Evolutionary conservation across 2,797 vertebrate genomes (phyloP).

Genomic region (Muraenolepis orangiensis): DNA sequence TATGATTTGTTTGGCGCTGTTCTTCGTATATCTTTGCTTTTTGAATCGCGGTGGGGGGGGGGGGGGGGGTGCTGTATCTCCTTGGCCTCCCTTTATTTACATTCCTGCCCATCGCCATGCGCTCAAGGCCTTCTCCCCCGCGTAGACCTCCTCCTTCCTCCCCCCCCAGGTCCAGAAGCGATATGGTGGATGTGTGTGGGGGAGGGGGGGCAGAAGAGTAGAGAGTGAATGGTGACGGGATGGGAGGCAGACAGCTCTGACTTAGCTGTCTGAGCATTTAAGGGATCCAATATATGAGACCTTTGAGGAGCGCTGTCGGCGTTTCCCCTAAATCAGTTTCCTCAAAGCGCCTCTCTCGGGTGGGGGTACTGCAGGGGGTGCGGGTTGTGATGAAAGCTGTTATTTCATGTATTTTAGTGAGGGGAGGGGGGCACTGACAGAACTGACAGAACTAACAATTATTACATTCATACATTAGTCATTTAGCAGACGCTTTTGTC

Average conservation of each 20-base stretch:
- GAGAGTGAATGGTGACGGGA: conserved; percentile 5
- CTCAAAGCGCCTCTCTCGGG: no score
- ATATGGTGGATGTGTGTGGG: background rate
- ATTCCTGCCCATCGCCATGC: conserved; percentile 44
- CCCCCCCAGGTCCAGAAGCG: conserved; percentile 19
- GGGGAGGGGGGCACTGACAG: no score
- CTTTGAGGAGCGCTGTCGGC: background rate
- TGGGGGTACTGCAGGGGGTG: no score
- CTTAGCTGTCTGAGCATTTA: conserved; percentile 69
- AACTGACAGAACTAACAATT: no score
- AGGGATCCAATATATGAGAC: conserved; percentile 31
- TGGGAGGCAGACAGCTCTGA: conserved; percentile 38
- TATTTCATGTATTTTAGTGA: no score
- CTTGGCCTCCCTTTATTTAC: conserved; percentile 7
- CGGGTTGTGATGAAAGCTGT: no score
- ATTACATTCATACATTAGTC: no score
- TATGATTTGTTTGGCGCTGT: conserved; percentile 5
- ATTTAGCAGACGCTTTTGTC: no score
- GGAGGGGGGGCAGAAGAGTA: background rate
- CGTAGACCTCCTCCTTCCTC: conserved; percentile 15
- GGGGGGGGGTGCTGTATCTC: conserved; percentile 19
- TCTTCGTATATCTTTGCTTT: no score
- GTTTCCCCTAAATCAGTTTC: no score
- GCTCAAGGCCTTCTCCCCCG: conserved; percentile 44
- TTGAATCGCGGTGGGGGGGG: no score